Conservation (phyloP, 2,797 vertebrate genomes). For the Danio albolineatus region DNA sequence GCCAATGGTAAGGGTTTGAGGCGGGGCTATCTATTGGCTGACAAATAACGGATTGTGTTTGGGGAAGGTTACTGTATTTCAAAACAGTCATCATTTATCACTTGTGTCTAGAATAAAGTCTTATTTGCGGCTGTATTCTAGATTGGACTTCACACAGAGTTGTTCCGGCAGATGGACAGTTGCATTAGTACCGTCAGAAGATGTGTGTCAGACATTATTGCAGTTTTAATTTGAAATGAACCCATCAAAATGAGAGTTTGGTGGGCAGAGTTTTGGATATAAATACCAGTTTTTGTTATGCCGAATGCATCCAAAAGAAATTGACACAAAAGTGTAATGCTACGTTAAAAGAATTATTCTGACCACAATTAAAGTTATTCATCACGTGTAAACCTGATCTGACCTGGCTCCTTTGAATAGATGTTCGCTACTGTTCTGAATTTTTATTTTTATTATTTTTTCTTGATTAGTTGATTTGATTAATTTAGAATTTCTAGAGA, state of each 20-base stretch:
- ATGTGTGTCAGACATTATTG: slow-evolving; percentile 21
- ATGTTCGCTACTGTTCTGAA: not conserved
- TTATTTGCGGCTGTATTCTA: slow-evolving; percentile 1
- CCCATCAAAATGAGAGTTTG: slow-evolving; percentile 26
- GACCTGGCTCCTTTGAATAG: not conserved
- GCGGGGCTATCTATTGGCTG: not conserved
- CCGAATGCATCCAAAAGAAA: not conserved
- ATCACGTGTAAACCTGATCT: not conserved
- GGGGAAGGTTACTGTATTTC: not conserved
- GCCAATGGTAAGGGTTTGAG: not conserved
- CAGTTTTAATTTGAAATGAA: slow-evolving; percentile 46
- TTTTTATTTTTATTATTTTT: not conserved
- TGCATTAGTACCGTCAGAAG: slow-evolving; percentile 46
- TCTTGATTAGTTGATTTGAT: too few species aligned
- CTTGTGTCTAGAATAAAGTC: not conserved
- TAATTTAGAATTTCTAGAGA: too few species aligned
- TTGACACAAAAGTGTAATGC: not conserved
- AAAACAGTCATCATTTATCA: not conserved
- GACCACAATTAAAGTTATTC: too few species aligned
- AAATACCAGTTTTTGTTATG: not conserved
- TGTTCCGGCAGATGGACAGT: slow-evolving; percentile 38
- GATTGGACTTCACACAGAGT: slow-evolving; percentile 28
- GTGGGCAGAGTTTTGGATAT: not conserved
- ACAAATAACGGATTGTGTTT: not conserved
- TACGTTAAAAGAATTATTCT: slow-evolving; percentile 12